phyloP scores from a whole-genome alignment of 2,888 invertebrate species.

The Octodonta nipae region DNA sequence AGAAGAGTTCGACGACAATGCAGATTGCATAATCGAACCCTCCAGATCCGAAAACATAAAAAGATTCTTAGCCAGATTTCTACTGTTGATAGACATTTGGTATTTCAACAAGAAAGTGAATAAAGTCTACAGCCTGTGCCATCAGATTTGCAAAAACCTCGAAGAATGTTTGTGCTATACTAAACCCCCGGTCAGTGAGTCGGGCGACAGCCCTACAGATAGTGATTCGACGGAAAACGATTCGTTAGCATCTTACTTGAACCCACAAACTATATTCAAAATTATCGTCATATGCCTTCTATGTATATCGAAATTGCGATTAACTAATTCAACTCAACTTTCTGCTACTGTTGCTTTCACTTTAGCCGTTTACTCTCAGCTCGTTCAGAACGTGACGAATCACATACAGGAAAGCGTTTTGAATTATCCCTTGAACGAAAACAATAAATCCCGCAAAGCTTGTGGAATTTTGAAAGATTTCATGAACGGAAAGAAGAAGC shows the following conservation, averaged over 20 bases:
- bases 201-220: slow-evolving; percentile 42
- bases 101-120: slow-evolving; percentile 49
- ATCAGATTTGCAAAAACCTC: slow-evolving; percentile 56
- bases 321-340: slow-evolving; percentile 60
- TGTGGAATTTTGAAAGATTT: slow-evolving; percentile 18
- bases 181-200: slow-evolving; percentile 33
- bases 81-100: slow-evolving; percentile 49
- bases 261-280: slow-evolving; percentile 63
- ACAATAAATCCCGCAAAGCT: slow-evolving; percentile 16
- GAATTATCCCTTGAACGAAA: slow-evolving; percentile 32
- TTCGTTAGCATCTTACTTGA: slow-evolving; percentile 42
- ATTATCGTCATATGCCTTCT: slow-evolving; percentile 69
- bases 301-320: slow-evolving; percentile 63
- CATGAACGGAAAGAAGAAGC: slow-evolving; percentile 19
- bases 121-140: slow-evolving; percentile 54
- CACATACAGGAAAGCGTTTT: slow-evolving; percentile 34
- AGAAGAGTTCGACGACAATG: slow-evolving; percentile 26
- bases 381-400: slow-evolving; percentile 39
- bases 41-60: slow-evolving; percentile 37
- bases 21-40: slow-evolving; percentile 33
- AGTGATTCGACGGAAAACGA: slow-evolving; percentile 41
- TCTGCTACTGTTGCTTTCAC: slow-evolving; percentile 75
- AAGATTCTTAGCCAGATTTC: slow-evolving; percentile 41
- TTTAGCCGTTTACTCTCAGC: slow-evolving; percentile 65
- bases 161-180: slow-evolving; percentile 54